A percentile compares a stretch with the other conserved stretches of the same genome.
phyloP scores from a whole-genome alignment of 2,888 invertebrate genomes.

The Macrostomum cliftonense region DNA sequence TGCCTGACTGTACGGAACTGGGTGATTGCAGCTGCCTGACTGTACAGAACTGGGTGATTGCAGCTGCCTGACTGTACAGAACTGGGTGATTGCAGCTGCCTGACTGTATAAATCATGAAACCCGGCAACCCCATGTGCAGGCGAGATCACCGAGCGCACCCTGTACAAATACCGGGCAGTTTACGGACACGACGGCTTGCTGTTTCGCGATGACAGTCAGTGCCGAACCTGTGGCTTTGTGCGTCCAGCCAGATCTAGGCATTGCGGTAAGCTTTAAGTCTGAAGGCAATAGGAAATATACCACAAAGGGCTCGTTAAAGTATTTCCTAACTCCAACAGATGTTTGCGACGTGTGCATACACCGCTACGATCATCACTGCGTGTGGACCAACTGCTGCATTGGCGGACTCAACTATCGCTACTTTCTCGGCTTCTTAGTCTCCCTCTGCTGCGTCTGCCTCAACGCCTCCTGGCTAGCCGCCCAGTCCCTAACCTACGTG shows the following conservation, averaged over 20 bases:
- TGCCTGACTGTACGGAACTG: too few species aligned
- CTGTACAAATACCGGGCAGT: slow-evolving; percentile 12
- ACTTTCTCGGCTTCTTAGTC: slow-evolving; percentile 26
- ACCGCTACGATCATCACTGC: slow-evolving; percentile 35
- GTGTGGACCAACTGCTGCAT: slow-evolving; percentile 35
- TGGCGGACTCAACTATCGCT: slow-evolving; percentile 29
- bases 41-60: too few species aligned
- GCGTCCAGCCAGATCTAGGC: slow-evolving; percentile 30
- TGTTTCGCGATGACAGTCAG: slow-evolving; percentile 17
- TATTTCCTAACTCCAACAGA: too few species aligned
- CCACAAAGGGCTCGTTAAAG: too few species aligned
- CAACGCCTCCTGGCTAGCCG: slow-evolving; percentile 22
- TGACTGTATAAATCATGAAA: too few species aligned
- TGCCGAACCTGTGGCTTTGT: slow-evolving; percentile 24
- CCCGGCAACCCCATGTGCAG: too few species aligned
- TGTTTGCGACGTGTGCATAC: slow-evolving; percentile 27
- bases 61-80: too few species aligned
- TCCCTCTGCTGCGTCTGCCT: slow-evolving; percentile 22
- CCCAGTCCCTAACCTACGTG: slow-evolving; percentile 18
- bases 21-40: too few species aligned
- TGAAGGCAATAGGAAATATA: too few species aligned
- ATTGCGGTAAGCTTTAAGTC: slow-evolving; percentile 35
- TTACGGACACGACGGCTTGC: slow-evolving; percentile 21
- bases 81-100: too few species aligned
- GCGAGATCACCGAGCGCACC: too few species aligned